A percentile compares a stretch with the other conserved stretches of the same genome.
phyloP scores from a whole-genome alignment of 2,113 vertebrate species.

The Himantopus leucocephalus region DNA sequence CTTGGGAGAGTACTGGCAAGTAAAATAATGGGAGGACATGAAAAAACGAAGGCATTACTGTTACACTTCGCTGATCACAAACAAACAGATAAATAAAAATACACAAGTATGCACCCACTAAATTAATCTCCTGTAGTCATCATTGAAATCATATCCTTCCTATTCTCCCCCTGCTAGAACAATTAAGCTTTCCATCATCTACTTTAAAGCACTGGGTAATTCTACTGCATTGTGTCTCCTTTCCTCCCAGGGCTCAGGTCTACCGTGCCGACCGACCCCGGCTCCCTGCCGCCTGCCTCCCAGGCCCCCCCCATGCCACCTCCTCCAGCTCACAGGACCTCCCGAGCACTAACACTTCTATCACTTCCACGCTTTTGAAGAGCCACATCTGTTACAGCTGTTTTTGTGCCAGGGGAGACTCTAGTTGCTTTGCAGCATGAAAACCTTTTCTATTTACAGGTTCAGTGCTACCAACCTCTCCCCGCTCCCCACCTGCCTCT shows the following conservation, averaged over 20 bases:
- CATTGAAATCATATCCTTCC: not conserved
- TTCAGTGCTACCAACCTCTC: not conserved
- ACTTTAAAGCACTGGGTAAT: not conserved
- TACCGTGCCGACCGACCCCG: fast-evolving
- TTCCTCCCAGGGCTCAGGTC: not conserved
- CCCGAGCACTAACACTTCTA: not conserved
- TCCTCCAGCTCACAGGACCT: not conserved
- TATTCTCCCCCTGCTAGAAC: not conserved
- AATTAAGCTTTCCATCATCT: not conserved
- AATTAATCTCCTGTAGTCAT: not conserved
- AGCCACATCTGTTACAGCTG: not conserved
- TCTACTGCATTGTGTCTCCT: not conserved
- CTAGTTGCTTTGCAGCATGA: not conserved
- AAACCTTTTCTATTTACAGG: not conserved
- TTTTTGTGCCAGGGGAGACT: not conserved
- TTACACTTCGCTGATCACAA: not conserved
- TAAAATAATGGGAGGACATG: not conserved
- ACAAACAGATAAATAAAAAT: not conserved
- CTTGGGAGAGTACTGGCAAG: not conserved
- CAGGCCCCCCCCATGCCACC: not conserved
- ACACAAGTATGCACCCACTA: not conserved
- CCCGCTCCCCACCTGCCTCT: too few relatives aligned
- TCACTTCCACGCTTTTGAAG: not conserved
- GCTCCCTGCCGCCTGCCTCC: not conserved
- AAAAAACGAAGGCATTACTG: not conserved